Evolutionary conservation across 2,888 invertebrate genomes (phyloP).

Genomic region (Hirtodrosophila confusa): DNA sequence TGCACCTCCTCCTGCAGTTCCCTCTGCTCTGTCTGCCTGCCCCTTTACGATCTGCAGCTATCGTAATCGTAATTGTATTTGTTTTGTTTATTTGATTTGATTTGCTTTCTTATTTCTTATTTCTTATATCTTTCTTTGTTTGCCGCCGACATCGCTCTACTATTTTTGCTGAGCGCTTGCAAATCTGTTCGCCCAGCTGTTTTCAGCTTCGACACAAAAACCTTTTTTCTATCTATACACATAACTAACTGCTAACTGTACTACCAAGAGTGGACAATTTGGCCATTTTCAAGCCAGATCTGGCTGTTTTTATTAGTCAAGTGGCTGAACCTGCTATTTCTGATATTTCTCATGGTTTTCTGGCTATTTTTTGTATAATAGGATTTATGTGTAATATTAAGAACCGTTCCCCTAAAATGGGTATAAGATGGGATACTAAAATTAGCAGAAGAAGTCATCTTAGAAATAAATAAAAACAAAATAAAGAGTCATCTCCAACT

Average conservation of each 20-base stretch:
- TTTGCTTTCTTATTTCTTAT: constrained; percentile 27
- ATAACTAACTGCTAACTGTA: constrained; percentile 4
- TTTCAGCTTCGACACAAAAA: constrained; percentile 33
- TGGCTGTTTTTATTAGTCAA: no score
- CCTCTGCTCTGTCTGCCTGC: constrained; percentile 6
- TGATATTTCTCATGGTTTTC: no score
- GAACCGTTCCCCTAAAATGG: no score
- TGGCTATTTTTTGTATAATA: no score
- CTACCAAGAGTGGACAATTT: neutral
- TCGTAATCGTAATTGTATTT: constrained; percentile 68
- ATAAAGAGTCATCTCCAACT: no score
- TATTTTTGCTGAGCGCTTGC: constrained; percentile 64
- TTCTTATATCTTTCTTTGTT: constrained; percentile 75
- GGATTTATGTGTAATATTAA: no score
- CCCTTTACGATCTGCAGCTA: constrained; percentile 9
- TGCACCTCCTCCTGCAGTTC: neutral
- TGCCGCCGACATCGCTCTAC: constrained; percentile 58
- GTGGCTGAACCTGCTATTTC: no score
- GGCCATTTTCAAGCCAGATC: no score
- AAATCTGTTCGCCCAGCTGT: constrained; percentile 67
- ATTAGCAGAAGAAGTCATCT: no score
- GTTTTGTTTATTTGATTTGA: constrained; percentile 71
- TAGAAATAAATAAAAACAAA: no score
- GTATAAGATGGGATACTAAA: no score
- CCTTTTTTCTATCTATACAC: neutral